Evolutionary conservation across 1,140 invertebrate species (phyloP).

Genomic region (Scaptomyza montana): DNA sequence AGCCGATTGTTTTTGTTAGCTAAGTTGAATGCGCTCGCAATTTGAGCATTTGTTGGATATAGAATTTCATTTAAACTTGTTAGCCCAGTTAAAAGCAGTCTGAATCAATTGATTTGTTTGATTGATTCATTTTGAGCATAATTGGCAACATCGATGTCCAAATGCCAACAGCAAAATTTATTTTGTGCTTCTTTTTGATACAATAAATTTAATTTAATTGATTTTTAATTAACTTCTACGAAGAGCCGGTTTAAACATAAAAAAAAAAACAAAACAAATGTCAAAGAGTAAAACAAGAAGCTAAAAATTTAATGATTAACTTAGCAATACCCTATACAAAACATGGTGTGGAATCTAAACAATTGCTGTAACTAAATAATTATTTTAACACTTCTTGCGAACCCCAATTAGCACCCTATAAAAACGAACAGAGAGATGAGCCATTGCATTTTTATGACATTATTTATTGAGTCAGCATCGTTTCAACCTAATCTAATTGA

Average conservation of each 20-base stretch:
- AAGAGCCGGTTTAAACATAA: slow-evolving; percentile 30
- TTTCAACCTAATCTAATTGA: slow-evolving; percentile 26
- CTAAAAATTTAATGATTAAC: background rate
- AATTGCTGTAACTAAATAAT: background rate
- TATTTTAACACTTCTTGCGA: slow-evolving; percentile 21
- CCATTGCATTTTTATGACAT: slow-evolving; percentile 29
- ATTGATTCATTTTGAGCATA: background rate
- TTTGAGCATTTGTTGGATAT: background rate
- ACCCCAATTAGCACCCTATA: slow-evolving; percentile 35
- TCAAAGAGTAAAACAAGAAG: slow-evolving; percentile 26
- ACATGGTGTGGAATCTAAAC: background rate
- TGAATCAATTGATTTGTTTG: slow-evolving; percentile 18
- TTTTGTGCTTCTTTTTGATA: background rate
- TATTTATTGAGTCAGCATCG: slow-evolving; percentile 13
- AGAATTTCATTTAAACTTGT: slow-evolving; percentile 8
- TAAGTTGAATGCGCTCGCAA: slow-evolving; percentile 6
- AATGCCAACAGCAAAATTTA: slow-evolving; percentile 8
- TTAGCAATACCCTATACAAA: slow-evolving; percentile 22
- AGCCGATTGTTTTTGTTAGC: background rate
- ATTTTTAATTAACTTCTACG: slow-evolving; percentile 28
- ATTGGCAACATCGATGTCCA: slow-evolving; percentile 9
- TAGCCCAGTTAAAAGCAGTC: background rate
- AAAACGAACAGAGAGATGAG: slow-evolving; percentile 10
- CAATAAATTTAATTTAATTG: slow-evolving; percentile 39
- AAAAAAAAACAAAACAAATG: slow-evolving; percentile 26